Percentiles rank a stretch among this genome's conserved stretches.
These are phyloP conservation scores for Thaleichthys pacificus DNA, from an alignment of 2,797 vertebrate species.

Conservation along the genomic window DNA sequence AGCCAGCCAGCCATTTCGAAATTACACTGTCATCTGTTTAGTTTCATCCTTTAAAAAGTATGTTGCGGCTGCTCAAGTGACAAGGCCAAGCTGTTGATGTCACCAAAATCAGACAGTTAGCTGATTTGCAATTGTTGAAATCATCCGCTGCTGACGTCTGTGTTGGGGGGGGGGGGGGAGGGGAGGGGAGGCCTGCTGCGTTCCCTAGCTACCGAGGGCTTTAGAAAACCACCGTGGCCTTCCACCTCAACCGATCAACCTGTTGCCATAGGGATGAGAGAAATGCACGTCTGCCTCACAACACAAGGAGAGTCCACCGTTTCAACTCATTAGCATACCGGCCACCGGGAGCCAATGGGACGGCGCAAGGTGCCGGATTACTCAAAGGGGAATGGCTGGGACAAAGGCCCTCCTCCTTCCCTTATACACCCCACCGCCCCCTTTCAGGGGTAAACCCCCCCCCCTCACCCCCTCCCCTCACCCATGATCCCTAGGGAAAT, in stretches of 20 bases:
- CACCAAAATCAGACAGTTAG: neutral
- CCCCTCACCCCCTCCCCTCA: neutral
- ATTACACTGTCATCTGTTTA: neutral
- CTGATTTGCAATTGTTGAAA: conserved; percentile 27
- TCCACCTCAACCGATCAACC: conserved; percentile 60
- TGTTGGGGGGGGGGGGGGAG: conserved; percentile 5
- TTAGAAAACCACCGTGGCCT: conserved; percentile 53
- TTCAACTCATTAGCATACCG: conserved; percentile 75
- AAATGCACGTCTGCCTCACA: conserved; percentile 69
- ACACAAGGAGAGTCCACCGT: conserved; percentile 65
- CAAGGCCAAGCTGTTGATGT: neutral
- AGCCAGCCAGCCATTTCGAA: neutral
- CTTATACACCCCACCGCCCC: conserved; percentile 47
- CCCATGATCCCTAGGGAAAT: conserved; percentile 64
- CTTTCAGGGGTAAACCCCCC: conserved; percentile 56
- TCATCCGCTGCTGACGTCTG: conserved; percentile 28
- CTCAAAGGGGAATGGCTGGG: conserved; percentile 71
- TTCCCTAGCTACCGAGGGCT: conserved; percentile 35
- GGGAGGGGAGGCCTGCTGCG: conserved; percentile 21
- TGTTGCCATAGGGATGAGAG: conserved; percentile 73
- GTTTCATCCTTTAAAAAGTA: neutral
- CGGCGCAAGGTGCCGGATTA: conserved; percentile 55
- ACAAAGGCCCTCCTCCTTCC: conserved; percentile 67
- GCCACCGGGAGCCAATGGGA: conserved; percentile 73
- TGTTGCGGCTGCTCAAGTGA: neutral